Percentiles rank a stretch among this genome's conserved stretches.
Conservation (phyloP, 1,140 invertebrate species). For the Drosophila kanapiae region DNA sequence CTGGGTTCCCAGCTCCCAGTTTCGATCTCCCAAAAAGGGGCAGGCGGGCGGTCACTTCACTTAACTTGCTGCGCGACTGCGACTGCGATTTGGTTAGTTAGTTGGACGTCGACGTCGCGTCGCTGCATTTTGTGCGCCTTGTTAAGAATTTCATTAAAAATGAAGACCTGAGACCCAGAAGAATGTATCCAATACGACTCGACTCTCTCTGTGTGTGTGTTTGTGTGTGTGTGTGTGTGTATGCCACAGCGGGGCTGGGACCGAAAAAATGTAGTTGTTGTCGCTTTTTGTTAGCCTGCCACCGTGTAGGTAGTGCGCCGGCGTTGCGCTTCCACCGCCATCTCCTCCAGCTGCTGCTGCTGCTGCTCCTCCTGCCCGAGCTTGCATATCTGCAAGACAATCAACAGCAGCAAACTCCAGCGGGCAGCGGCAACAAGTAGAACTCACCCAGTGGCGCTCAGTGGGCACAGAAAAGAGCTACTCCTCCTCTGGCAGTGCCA, state of each 20-base stretch:
- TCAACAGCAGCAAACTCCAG: constrained; percentile 53
- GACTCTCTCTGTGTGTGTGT: constrained; percentile 2
- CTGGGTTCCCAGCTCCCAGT: constrained; percentile 14
- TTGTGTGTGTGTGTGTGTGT: constrained; percentile 23
- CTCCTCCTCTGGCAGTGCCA: constrained; percentile 48
- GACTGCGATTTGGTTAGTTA: constrained; percentile 80
- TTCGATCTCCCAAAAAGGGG: constrained; percentile 61
- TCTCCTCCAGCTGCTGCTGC: constrained; percentile 1
- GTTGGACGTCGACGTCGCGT: constrained; percentile 54
- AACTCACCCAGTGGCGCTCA: constrained; percentile 67
- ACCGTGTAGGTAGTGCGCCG: constrained; percentile 78
- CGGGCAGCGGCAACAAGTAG: constrained; percentile 32
- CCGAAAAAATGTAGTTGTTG: constrained; percentile 80
- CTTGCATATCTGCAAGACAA: constrained; percentile 81
- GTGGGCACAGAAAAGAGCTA: constrained; percentile 55
- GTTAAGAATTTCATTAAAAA: constrained; percentile 85
- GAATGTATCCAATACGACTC: constrained; percentile 62
- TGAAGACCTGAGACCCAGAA: constrained; percentile 84
- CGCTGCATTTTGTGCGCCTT: constrained; percentile 81
- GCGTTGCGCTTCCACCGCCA: constrained; percentile 63
- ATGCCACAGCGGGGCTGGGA: constrained; percentile 53
- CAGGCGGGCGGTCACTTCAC: constrained; percentile 72
- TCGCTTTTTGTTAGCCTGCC: constrained; percentile 80
- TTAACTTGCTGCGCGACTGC: constrained; percentile 65
- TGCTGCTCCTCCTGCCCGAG: constrained; percentile 11